Percentiles rank a stretch among this genome's conserved stretches.
phyloP scores from a whole-genome alignment of 2,113 vertebrate genomes.

The Gila orcuttii region DNA sequence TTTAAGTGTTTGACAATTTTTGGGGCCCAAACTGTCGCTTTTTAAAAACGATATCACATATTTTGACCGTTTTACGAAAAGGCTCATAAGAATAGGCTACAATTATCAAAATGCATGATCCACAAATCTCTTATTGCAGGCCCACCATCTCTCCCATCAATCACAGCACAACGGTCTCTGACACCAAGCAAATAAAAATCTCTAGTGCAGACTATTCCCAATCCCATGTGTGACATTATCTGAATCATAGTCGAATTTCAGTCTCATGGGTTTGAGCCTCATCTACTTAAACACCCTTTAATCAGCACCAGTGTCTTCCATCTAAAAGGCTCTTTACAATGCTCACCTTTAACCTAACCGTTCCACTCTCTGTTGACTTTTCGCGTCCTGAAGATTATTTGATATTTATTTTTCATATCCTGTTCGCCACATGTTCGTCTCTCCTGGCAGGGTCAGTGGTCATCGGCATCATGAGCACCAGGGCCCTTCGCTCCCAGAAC shows the following conservation, averaged over 20 bases:
- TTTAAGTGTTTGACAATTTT: too few relatives aligned
- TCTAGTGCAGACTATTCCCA: not conserved
- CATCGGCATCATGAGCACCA: slow-evolving; percentile 66
- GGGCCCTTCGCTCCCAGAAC: slow-evolving; percentile 73
- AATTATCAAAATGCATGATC: too few relatives aligned
- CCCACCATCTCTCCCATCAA: not conserved
- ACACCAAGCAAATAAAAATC: not conserved
- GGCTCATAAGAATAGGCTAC: too few relatives aligned
- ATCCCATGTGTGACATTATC: not conserved
- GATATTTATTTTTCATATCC: slow-evolving; percentile 74
- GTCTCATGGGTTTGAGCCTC: not conserved
- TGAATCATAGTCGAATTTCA: not conserved
- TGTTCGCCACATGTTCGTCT: slow-evolving; percentile 72
- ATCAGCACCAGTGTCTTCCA: not conserved
- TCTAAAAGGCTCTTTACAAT: not conserved
- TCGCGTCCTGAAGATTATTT: slow-evolving; percentile 66
- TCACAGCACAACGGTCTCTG: not conserved
- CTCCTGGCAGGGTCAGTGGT: slow-evolving; percentile 74
- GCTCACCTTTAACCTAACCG: slow-evolving; percentile 59
- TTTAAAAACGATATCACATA: too few relatives aligned
- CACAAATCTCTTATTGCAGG: too few relatives aligned
- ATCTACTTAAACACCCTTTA: not conserved
- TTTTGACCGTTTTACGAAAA: too few relatives aligned
- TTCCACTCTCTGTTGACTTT: slow-evolving; percentile 73
- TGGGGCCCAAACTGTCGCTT: too few relatives aligned